A percentile compares a stretch with the other conserved stretches of the same genome.
These are phyloP conservation scores for Psix sp. DNA, from an alignment of 1,140 invertebrate genomes.

Conservation along the genomic window DNA sequence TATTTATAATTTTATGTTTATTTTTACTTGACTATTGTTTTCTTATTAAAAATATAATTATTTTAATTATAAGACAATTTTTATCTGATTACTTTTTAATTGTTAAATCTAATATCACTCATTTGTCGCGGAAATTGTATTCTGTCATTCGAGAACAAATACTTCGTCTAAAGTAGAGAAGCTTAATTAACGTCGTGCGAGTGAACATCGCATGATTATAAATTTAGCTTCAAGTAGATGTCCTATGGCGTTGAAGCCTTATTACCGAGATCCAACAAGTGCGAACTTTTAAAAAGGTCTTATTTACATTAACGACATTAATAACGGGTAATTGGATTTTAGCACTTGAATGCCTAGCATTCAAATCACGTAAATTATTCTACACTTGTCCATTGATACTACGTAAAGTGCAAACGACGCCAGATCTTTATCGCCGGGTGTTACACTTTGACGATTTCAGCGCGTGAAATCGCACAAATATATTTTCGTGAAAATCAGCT, in stretches of 20 bases:
- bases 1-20: too few species aligned
- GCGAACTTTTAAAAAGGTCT: constrained; percentile 42
- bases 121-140: background rate
- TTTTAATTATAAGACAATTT: too few species aligned
- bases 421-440: constrained; percentile 11
- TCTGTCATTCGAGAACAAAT: too few species aligned
- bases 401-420: constrained; percentile 7
- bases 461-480: background rate
- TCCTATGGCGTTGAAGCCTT: constrained; percentile 12
- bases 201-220: constrained; percentile 34
- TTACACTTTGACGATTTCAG: constrained; percentile 1
- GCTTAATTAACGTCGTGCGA: constrained; percentile 21
- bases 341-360: constrained; percentile 8
- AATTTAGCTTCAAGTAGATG: constrained; percentile 33
- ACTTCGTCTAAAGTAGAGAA: too few species aligned
- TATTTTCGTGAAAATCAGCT: background rate
- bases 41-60: too few species aligned
- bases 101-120: too few species aligned
- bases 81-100: too few species aligned
- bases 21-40: too few species aligned
- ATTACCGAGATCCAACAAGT: constrained; percentile 43
- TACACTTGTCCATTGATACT: constrained; percentile 22
- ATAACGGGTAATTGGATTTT: constrained; percentile 51
- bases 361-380: constrained; percentile 16
- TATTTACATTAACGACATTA: constrained; percentile 45